Evolutionary conservation across 1,140 invertebrate species (phyloP), one percentile per base, ranked within the genome.

Genomic region (Nasonia longicornis): DNA sequence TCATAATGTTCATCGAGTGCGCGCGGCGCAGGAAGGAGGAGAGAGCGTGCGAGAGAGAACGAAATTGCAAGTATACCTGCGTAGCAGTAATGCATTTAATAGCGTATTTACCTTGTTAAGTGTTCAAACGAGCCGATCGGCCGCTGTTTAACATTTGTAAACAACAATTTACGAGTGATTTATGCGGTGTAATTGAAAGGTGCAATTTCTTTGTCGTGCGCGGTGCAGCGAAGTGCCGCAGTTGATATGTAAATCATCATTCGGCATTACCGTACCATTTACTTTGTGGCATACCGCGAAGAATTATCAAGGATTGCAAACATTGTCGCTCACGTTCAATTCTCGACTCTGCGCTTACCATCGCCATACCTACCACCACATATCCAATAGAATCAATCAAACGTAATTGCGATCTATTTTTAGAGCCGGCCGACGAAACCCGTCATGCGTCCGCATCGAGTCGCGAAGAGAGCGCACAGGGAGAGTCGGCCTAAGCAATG

Each of bases 51-150:
- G 52, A 58, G 52, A 58, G 71, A 73, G 31, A 73, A 48, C 26
- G 72, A 74, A 74, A 72, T 72, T 72, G n/a, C 38, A 72, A 12
- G 22, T 71, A 48, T 45, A 72, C 70, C 20, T 70, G 35, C 22
- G 64, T n/a, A 67, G 64, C 20, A 73, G 71, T 73, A 26, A 48
- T 63, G 72, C 72, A 20, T 29, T 74, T 74, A 74, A 63, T 74
- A 74, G 52, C n/a, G 12, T 74, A 35, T 74, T 74, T 74, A 35
- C 48, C 20, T 74, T 74, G 52, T 73, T 71, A 45, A n/a, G 71
- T 67, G 64, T 31, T 67, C 29, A 26, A 29, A 67, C 69, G 35
- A 71, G 69, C 35, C 69, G 35, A 71, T 71, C 26, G 10, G 64
- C 64, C 64, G 64, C 26, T 67, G 26, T 16, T 58, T 58, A 58